Base-by-base conservation (phyloP, 2,888 invertebrate genomes). In the Scaptomyza tumidula region DNA sequence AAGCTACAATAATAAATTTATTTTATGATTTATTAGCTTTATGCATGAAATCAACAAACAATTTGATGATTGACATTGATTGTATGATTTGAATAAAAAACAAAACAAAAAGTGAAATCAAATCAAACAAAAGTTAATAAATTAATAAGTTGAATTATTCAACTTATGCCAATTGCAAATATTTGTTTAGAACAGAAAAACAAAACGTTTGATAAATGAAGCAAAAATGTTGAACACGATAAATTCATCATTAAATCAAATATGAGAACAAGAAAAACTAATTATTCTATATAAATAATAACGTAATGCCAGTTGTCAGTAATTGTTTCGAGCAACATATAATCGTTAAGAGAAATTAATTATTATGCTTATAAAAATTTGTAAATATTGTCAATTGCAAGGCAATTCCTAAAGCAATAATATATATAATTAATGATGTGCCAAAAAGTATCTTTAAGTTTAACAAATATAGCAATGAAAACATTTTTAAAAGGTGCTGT, bases 401-500 rank as follows among this genome's bases (percentile, higher is more conserved):
- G 4, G 4, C 24, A 37, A 37, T 52, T 52, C 37, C 27, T 27
- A n/a, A 50, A 35, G 19, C 19, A n/a, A n/a, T n/a, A 37, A n/a
- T 3, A 31, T 44, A n/a, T 3, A 31, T 44, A 45, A 65, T 52
- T 65, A 63, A 63, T 65, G 65, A 53, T 53, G 29, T 65, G 37
- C 6, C 31, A 66, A 54, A 55, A 46, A 13, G 16, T 37, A 44
- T 39, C 44, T 24, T 33, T 3, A 10, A 31, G 31, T 37, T 37
- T 41, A 14, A 37, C 45, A 49, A 53, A 43, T 41, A 41, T 48
- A 24, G 52, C 60, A 60, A 48, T 71, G 52, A 14, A 55, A 33
- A 49, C 53, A 49, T 56, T 54, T 70, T 44, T n/a, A 11, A 39
- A 46, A 39, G 14, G 24, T 33, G 75, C 63, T 62, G 71, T 72